These are phyloP conservation scores for Drusus annulatus DNA, from an alignment of 1,140 invertebrate genomes.

Conservation along the genomic window DNA sequence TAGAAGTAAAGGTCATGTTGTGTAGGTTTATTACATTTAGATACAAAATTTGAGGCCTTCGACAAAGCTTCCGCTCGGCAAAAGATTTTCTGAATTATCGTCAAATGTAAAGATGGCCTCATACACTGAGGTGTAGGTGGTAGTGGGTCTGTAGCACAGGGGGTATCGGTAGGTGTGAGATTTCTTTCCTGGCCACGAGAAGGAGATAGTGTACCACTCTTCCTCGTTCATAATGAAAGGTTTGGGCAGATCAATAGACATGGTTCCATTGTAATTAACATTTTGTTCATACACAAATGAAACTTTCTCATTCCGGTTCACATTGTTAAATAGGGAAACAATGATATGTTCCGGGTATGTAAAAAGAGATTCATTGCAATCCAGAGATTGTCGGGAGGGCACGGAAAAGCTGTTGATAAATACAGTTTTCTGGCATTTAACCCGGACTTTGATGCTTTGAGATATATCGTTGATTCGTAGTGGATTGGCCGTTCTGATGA, in stretches of 20 bases:
- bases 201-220: slow-evolving; percentile 67
- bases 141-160: slow-evolving; percentile 64
- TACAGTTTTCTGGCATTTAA: slow-evolving; percentile 67
- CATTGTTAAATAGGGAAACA: slow-evolving; percentile 60
- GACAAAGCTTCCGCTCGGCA: slow-evolving; percentile 65
- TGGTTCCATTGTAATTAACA: slow-evolving; percentile 64
- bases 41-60: slow-evolving; percentile 63
- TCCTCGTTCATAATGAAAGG: slow-evolving; percentile 66
- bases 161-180: slow-evolving; percentile 64
- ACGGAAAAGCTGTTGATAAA: slow-evolving; percentile 68
- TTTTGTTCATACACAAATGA: slow-evolving; percentile 62
- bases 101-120: slow-evolving; percentile 67
- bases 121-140: slow-evolving; percentile 62
- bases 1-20: no score
- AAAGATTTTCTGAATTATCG: slow-evolving; percentile 62
- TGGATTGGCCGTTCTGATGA: slow-evolving; percentile 65
- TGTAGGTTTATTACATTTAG: neutral
- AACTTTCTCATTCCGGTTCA: slow-evolving; percentile 63
- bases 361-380: slow-evolving; percentile 61
- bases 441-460: slow-evolving; percentile 62
- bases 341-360: slow-evolving; percentile 66
- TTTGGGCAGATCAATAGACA: slow-evolving; percentile 65
- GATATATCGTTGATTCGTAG: slow-evolving; percentile 64
- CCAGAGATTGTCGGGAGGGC: slow-evolving; percentile 66
- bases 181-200: slow-evolving; percentile 64